Percentiles rank a stretch among this genome's conserved stretches.
Evolutionary conservation across 2,888 invertebrate genomes (phyloP).

Genomic region (Trachelus stipa): DNA sequence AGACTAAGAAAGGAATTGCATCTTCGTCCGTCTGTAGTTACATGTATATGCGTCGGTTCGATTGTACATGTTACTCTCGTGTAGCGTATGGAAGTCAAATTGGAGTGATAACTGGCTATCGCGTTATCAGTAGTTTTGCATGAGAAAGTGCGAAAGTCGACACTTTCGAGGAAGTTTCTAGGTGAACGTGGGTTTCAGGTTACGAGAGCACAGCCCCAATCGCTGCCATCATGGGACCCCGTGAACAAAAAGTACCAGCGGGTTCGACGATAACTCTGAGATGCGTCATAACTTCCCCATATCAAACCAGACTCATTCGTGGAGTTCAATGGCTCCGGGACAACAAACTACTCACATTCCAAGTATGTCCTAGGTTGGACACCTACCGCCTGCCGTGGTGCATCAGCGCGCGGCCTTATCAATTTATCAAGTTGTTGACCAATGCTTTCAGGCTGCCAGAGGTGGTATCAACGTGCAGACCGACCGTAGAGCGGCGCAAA

Average conservation of each 20-base stretch:
- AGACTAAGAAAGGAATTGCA: no score
- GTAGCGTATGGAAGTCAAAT: no score
- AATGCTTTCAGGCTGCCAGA: constrained; percentile 63
- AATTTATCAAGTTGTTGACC: constrained; percentile 11
- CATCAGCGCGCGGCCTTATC: no score
- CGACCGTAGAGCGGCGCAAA: constrained; percentile 71
- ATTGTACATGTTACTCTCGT: no score
- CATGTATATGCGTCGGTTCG: no score
- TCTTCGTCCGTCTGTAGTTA: no score
- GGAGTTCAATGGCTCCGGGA: constrained; percentile 72
- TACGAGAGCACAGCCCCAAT: constrained; percentile 64
- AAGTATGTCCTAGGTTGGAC: constrained; percentile 60
- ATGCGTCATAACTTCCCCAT: constrained; percentile 69
- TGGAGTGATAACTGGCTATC: no score
- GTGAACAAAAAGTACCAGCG: constrained; percentile 69
- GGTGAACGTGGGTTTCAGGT: constrained; percentile 52
- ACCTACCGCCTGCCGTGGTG: no score
- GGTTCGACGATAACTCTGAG: constrained; percentile 71
- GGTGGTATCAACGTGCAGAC: constrained; percentile 76
- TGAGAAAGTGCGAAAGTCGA: no score
- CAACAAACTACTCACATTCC: constrained; percentile 70
- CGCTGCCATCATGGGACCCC: constrained; percentile 70
- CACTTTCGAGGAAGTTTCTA: no score
- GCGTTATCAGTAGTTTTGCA: no score
- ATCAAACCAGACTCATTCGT: constrained; percentile 62